phyloP scores from a whole-genome alignment of 2,888 invertebrate species.

The Notodonta ziczac region DNA sequence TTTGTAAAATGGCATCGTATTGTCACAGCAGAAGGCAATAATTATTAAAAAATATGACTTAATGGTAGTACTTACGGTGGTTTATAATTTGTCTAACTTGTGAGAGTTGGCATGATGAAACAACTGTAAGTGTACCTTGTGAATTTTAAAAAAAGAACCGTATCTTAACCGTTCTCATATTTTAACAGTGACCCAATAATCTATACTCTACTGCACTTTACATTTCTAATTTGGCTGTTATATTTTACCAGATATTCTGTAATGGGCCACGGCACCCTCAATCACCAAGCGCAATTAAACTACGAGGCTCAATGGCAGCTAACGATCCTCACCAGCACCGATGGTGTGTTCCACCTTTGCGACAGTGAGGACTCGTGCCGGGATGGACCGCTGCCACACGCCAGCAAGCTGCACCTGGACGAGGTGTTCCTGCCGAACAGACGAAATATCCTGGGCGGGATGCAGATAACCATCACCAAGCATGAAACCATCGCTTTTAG shows the following conservation, averaged over 20 bases:
- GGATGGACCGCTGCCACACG: slow-evolving; percentile 45
- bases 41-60: too few relatives aligned
- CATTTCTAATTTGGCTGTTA: too few relatives aligned
- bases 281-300: slow-evolving; percentile 32
- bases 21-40: too few relatives aligned
- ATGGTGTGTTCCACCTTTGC: slow-evolving; percentile 66
- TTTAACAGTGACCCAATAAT: too few relatives aligned
- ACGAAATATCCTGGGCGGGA: slow-evolving; percentile 70
- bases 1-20: too few relatives aligned
- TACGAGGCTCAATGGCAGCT: slow-evolving; percentile 68
- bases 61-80: too few relatives aligned
- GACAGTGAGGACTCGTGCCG: slow-evolving; percentile 61
- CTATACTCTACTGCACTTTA: too few relatives aligned
- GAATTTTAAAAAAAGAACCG: too few relatives aligned
- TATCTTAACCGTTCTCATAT: too few relatives aligned
- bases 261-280: slow-evolving; percentile 61
- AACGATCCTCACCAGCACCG: slow-evolving; percentile 57
- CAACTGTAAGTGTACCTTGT: too few relatives aligned
- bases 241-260: slow-evolving; percentile 61
- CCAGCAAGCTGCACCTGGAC: slow-evolving; percentile 62
- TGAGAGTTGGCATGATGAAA: too few relatives aligned
- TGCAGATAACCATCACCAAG: slow-evolving; percentile 59
- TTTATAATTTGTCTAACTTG: too few relatives aligned
- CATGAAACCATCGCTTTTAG: slow-evolving; percentile 66
- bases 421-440: slow-evolving; percentile 74